Conservation (phyloP, 2,888 invertebrate species). For the Hipparchia sbordonii region DNA sequence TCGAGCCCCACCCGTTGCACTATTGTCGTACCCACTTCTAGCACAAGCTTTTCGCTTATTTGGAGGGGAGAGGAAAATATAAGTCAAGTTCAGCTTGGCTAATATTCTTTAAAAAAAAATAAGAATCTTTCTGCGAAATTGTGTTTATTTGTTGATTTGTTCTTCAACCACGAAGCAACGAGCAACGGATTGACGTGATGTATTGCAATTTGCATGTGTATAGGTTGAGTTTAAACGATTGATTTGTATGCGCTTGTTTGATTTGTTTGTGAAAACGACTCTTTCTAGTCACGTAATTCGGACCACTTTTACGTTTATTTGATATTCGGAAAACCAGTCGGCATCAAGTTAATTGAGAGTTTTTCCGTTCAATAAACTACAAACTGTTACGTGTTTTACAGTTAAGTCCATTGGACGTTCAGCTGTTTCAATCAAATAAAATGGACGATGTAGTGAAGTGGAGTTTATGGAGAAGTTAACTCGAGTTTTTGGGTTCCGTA, state of each 20-base stretch:
- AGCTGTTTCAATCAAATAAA: conserved; percentile 51
- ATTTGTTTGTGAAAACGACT: neutral
- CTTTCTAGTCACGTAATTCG: neutral
- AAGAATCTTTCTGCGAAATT: too few species aligned
- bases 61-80: too few species aligned
- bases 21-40: too few species aligned
- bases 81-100: too few species aligned
- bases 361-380: conserved; percentile 46
- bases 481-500: too few species aligned
- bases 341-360: conserved; percentile 46
- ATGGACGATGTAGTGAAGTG: conserved; percentile 47
- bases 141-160: too few species aligned
- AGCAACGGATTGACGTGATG: too few species aligned
- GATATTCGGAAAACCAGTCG: conserved; percentile 33
- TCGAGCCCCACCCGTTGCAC: too few species aligned
- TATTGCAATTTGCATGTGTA: neutral
- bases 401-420: conserved; percentile 40
- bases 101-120: too few species aligned
- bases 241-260: too few species aligned
- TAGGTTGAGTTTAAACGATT: neutral
- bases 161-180: too few species aligned
- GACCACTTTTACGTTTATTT: conserved; percentile 10
- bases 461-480: conserved; percentile 41
- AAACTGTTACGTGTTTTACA: conserved; percentile 45
- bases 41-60: too few species aligned